Percentiles rank a stretch among this genome's conserved stretches.
Evolutionary conservation across 2,888 invertebrate genomes (phyloP).

Genomic region (Yponomeuta plumbellus): DNA sequence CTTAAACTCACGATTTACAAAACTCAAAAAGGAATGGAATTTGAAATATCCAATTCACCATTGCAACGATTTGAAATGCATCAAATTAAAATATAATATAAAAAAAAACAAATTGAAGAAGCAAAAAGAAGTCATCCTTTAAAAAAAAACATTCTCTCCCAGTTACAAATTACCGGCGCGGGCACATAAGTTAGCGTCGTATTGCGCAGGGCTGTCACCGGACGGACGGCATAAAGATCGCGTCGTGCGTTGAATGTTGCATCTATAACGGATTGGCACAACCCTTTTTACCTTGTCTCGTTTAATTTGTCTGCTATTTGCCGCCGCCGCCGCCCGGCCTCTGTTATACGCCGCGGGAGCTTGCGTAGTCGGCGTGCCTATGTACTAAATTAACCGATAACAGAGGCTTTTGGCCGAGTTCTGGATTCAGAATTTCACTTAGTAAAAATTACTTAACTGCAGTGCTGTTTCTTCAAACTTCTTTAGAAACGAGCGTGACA

Average conservation of each 20-base stretch:
- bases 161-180: slow-evolving; percentile 6
- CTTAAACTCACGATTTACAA: background rate
- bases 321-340: slow-evolving; percentile 48
- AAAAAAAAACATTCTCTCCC: background rate
- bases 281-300: slow-evolving; percentile 32
- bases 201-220: slow-evolving; percentile 26
- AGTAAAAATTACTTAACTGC: no score
- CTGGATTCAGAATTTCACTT: no score
- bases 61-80: no score
- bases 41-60: no score
- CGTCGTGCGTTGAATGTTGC: slow-evolving; percentile 49
- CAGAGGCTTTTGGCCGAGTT: background rate
- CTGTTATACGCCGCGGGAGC: slow-evolving; percentile 28
- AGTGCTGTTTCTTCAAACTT: no score
- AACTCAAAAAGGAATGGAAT: no score
- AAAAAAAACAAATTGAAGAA: no score
- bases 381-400: background rate
- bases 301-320: slow-evolving; percentile 66
- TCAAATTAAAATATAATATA: no score
- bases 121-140: no score
- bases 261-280: slow-evolving; percentile 27
- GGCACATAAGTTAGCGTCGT: background rate
- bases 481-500: no score
- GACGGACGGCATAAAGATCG: slow-evolving; percentile 37
- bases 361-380: no score